Evolutionary conservation across 2,113 vertebrate species (phyloP), one percentile per base, ranked within the genome.

Genomic region (Orcinus orca): DNA sequence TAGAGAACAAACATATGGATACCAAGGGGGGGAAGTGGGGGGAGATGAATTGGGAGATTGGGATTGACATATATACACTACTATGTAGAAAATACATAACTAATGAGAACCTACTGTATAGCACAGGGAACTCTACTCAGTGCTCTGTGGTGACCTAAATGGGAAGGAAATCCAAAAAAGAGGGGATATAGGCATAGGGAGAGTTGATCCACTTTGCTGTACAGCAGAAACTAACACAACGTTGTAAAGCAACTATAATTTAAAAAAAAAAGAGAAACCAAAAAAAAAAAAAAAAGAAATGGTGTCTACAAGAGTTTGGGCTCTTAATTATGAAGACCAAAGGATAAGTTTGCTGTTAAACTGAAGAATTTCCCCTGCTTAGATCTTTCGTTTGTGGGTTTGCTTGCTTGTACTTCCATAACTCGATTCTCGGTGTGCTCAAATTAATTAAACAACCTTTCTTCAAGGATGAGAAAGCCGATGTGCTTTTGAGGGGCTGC

Each of bases 391-490:
- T 18, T 9, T 2, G 33, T 7, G 50, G 68, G 33, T 36, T 60
- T 8, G 25, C n/a, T 13, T 79, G 7, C 77, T 31, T 0, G 1
- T 55, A 20, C 44, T 86, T 88, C 92, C 26, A 65, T 14, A 67
- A 88, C 65, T 88, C 81, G 95, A 38, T 82, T 92, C 90, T 90
- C 67, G 47, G 71, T 17, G 38, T 23, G 89, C 68, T 90, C 63
- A 82, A 74, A 91, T 93, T 85, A 96, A 93, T 83, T 92, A 95
- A 83, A 82, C 73, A 62, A 68, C 6, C 23, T 83, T 96, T 96
- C 74, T 90, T 79, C 92, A 95, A 67, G 79, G 33, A 74, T 53
- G 62, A 65, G 47, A 62, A 91, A 88, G 68, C 12, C 81, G 65
- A 89, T 93, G 82, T 41, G 93, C 88, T 77, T 23, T 31, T 55